Base-by-base conservation (phyloP, 1,140 invertebrate species). In the Mya arenaria region DNA sequence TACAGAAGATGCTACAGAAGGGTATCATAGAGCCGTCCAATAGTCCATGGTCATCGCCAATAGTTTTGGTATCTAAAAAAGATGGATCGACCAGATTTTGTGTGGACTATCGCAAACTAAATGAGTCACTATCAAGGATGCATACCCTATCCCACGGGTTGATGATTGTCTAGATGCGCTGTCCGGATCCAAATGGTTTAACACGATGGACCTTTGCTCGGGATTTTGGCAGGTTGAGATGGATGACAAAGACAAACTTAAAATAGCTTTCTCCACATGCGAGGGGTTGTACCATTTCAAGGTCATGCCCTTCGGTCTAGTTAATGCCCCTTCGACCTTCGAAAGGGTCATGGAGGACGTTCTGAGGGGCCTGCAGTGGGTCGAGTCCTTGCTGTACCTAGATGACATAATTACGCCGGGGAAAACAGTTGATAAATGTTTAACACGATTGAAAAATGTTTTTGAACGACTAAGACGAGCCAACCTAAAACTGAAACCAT, bases 401-500 rank as follows among this genome's bases (percentile, higher is more conserved):
- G 65, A 68, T 25, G 65, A 68, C 44, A 68, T 68, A 10, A 68
- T 68, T 10, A 44, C 39, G 4, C 65, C 32, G 19, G 36, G 65
- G 10, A n/a, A 44, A n/a, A 15, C 65, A 10, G 19, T 68, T 68
- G 39, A 41, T 41, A 6, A 68, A 44, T 41, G 17, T 28, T 41
- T 68, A 44, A 6, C 17, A 10, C 65, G 65, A 10, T 34, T 68
- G 44, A 17, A 68, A 28, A 13, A 41, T 68, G 65, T 68, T 15
- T 68, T 68, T 41, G 19, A 68, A 28, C 28, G 36, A 68, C 65
- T 68, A n/a, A n/a, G n/a, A 44, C 44, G 88, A 41, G 58, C 80
- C 19, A 71, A 79, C 5, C 52, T 89, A 28, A 89, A 89, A 65
- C 55, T 90, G 4, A 88, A 85, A 25, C 39, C 62, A 1, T 52